These are phyloP conservation scores for Nylanderia fulva DNA, from an alignment of 1,140 invertebrate species.

Conservation along the genomic window DNA sequence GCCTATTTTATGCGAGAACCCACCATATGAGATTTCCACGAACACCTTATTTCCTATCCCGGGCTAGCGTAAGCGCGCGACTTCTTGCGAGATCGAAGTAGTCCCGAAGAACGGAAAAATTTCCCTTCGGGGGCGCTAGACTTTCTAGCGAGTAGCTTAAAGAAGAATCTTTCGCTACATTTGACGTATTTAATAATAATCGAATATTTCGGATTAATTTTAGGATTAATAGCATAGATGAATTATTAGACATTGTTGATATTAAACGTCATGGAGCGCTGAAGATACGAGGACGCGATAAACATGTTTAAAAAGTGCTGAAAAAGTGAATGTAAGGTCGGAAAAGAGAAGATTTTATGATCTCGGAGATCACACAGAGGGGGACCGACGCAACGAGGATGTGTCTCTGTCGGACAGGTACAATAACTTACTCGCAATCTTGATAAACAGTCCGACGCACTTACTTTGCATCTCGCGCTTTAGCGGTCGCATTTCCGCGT, in stretches of 20 bases:
- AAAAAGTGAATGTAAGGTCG: background rate
- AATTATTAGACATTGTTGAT: background rate
- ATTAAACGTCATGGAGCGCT: background rate
- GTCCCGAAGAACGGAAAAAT: constrained; percentile 56
- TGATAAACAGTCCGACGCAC: constrained; percentile 68
- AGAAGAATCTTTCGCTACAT: background rate
- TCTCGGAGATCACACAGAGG: too few species aligned
- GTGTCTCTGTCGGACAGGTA: constrained; percentile 65
- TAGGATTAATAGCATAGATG: background rate
- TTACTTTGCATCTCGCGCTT: constrained; percentile 67
- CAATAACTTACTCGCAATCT: constrained; percentile 70
- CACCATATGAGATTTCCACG: constrained; percentile 82
- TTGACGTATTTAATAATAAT: background rate
- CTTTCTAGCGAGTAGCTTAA: background rate
- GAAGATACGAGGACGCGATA: background rate
- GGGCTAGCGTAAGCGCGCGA: constrained; percentile 45
- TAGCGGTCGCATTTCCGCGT: constrained; percentile 17
- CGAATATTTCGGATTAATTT: constrained; percentile 16
- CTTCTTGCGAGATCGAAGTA: constrained; percentile 59
- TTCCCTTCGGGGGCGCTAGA: background rate
- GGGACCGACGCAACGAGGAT: background rate
- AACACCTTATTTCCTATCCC: constrained; percentile 80
- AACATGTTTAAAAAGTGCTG: constrained; percentile 7
- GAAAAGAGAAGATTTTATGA: constrained; percentile 13
- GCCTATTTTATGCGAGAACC: constrained; percentile 80